Evolutionary conservation across 2,888 invertebrate genomes (phyloP), one percentile per base, ranked within the genome.

Genomic region (Pilophorus perplexus): DNA sequence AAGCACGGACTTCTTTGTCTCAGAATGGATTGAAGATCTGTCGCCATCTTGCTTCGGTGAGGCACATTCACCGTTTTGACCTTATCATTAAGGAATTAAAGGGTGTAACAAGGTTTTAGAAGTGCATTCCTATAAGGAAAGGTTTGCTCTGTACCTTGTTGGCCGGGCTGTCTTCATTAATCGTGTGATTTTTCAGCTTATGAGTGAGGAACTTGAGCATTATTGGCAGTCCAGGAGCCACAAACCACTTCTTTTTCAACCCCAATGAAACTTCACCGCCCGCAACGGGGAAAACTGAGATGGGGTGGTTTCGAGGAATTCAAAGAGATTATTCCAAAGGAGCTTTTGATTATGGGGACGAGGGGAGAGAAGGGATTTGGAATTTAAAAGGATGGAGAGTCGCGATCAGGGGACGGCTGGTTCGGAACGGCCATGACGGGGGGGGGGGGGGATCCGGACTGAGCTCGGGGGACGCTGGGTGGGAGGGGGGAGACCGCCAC

Each of bases 181-280:
- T 84, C 78, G 89, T 88, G 80, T 90, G 89, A 78, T 88, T 87
- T 81, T 87, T 85, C 79, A 90, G 82, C 83, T 90, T 90, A 80
- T 89, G 87, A 75, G 89, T 89, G 77, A 90, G 83, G 81, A 88
- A 89, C 82, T 88, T 89, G 81, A 89, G 86, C 89, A 89, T 89
- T 84, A 84, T 86, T 84, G 55, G 54, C 10, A 60, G 55, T 23
- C 42, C 44, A 18, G n/a, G n/a, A 2, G 27, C 10, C 23, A 16
- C 16, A 10, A 28, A 16, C 27, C 52, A 52, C 52, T 28, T 23
- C 28, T 4, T 48, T 48, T 27, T 16, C n/a, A n/a, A n/a, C n/a
- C 40, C 42, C 23, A 46, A 46, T 46, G 46, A 20, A 52, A 25
- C 25, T 10, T 4, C 23, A 14, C 25, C 28, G 52, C 52, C 23